Evolutionary conservation across 2,113 vertebrate species (phyloP), one percentile per base, ranked within the genome.

Genomic region (Argyrosomus japonicus): DNA sequence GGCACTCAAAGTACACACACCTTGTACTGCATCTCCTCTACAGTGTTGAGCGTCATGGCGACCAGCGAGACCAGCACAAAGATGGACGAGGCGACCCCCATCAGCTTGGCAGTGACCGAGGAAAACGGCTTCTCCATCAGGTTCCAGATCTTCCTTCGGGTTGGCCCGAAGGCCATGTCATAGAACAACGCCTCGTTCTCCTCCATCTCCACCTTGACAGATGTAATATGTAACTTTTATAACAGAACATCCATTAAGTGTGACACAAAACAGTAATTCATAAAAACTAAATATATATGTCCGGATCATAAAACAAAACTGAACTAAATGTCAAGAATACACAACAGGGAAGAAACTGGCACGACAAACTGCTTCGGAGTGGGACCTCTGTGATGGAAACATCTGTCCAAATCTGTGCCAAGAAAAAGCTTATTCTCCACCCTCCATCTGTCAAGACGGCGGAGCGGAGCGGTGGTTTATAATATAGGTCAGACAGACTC

Each of bases 91-190:
- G 96, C 95, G 43, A 98, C 95, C 0, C 95, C 96, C 92, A 99
- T 94, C 60, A 95, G 92, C 88, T 99, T 99, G 73, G 98, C 98
- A 0, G 95, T 93, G 73, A 96, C 85, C 0, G 98, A 99, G 6
- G 97, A 98, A 84, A 99, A 99, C 0, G 98, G 98, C 54, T 98
- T 99, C 93, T 99, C 98, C 97, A 99, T 96, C 73, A 99, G 91
- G 84, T 98, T 97, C 98, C 98, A 99, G 82, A 99, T 94, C 11
- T 77, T 91, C 58, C 90, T 88, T 80, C 2, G 93, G 40, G 2
- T 67, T 15, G 19, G 6, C 83, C 97, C 97, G 0, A 94, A 96
- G 19, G 90, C 89, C 97, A 97, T 95, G 83, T 94, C 90, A 0
- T 89, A 80, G 81, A 97, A 99, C 9, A 95, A 91, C 51, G 93